Evolutionary conservation across 2,113 vertebrate species (phyloP), one percentile per base, ranked within the genome.

Genomic region (Trichomycterus rosablanca): DNA sequence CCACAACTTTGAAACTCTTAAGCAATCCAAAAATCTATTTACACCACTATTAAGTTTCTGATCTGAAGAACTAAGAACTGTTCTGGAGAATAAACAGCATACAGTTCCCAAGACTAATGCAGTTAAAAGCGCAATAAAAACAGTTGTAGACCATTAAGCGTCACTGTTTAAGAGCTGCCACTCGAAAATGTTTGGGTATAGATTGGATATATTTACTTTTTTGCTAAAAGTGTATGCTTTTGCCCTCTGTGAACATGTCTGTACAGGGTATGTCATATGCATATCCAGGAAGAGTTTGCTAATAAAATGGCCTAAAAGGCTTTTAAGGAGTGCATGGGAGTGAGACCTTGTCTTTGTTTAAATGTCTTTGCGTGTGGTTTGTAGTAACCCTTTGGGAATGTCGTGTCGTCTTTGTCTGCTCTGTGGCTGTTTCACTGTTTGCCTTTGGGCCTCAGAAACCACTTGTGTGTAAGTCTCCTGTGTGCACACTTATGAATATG

Each of bases 51-150:
- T n/a, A n/a, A n/a, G n/a, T n/a, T n/a, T n/a, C n/a, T n/a, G n/a
- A n/a, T 15, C 15, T 34, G 5, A 8, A 67, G 43, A n/a, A 58
- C 57, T 19, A 7, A 37, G 55, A 54, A 34, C 37, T 66, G 63
- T 61, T 64, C 45, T 24, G 24, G 48, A 51, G 44, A 67, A 71
- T 61, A 64, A 74, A 71, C 49, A 74, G 23, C n/a, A 9, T 55
- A 44, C 4, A 28, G 24, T 59, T 53, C 18, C 50, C 23, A 34
- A 67, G 54, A 43, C 54, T 63, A 67, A 67, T 50, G 35, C 54
- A 63, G 35, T 56, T 74, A 71, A 74, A 71, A 74, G 72, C 59
- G 49, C 63, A 55, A 64, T 67, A 68, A 71, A 74, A 67, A 59
- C 46, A 48, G 54, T 44, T 49, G 42, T 20, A 58, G 18, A 19